phyloP scores from a whole-genome alignment of 2,888 invertebrate species.

The Rambutsinella grinnellia region DNA sequence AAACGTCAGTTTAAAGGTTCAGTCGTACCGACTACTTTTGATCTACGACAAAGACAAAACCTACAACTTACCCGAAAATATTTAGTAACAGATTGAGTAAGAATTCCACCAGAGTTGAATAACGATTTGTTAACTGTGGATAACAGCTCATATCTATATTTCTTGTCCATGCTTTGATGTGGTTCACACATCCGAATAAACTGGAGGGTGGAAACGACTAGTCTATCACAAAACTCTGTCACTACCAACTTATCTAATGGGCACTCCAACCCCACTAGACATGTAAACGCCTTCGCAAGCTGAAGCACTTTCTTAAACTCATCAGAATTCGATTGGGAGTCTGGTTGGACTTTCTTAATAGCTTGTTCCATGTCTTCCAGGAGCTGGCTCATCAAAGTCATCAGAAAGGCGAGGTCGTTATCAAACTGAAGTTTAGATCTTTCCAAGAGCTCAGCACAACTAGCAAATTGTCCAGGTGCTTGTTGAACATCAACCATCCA shows the following conservation, averaged over 20 bases:
- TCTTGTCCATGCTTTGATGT: constrained; percentile 33
- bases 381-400: constrained; percentile 49
- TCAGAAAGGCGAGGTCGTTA: constrained; percentile 44
- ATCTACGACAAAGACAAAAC: background rate
- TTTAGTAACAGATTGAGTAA: constrained; percentile 38
- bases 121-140: constrained; percentile 30
- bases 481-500: constrained; percentile 61
- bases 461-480: constrained; percentile 35
- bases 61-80: constrained; percentile 41
- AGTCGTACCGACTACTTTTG: background rate
- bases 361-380: constrained; percentile 47
- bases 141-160: constrained; percentile 28
- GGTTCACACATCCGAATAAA: constrained; percentile 44
- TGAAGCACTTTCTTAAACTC: constrained; percentile 43
- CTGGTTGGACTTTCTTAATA: constrained; percentile 38
- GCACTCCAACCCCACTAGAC: constrained; percentile 26
- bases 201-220: constrained; percentile 33
- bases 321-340: constrained; percentile 19
- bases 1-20: background rate
- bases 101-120: constrained; percentile 30
- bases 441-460: constrained; percentile 55
- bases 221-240: constrained; percentile 37
- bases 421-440: constrained; percentile 49
- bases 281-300: constrained; percentile 37
- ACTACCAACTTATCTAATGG: constrained; percentile 32